Conservation (phyloP, 2,888 invertebrate genomes). For the Synergus umbraculus region DNA sequence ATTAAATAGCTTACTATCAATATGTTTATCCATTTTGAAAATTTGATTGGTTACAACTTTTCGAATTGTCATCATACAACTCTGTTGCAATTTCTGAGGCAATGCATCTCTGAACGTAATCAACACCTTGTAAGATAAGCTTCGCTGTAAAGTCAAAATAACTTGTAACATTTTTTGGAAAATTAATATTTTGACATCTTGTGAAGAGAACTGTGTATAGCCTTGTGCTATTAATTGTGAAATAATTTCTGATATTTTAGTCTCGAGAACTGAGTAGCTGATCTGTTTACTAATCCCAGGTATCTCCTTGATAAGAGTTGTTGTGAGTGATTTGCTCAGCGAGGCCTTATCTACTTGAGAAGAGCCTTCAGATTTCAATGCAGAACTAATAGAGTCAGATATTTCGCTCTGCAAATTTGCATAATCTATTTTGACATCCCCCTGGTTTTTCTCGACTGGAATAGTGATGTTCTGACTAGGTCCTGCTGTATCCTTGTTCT, state of each 20-base stretch:
- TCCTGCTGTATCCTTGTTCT: no score
- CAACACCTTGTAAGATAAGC: background rate
- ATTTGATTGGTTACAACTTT: background rate
- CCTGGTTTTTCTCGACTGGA: no score
- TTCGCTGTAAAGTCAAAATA: background rate
- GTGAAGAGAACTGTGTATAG: background rate
- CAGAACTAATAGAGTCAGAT: background rate
- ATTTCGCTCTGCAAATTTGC: background rate
- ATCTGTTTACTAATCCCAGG: background rate
- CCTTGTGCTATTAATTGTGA: background rate
- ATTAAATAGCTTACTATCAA: background rate
- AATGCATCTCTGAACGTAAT: background rate
- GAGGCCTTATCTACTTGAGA: background rate
- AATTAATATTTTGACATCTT: accelerated
- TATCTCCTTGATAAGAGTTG: background rate
- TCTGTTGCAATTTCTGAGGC: background rate
- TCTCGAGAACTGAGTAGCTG: background rate
- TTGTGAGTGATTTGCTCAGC: background rate
- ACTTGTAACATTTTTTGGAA: background rate
- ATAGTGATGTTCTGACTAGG: no score
- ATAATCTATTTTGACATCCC: background rate
- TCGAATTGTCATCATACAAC: background rate
- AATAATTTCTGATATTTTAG: background rate
- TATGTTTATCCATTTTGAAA: background rate
- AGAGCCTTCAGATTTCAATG: background rate